Percentiles rank a stretch among this genome's conserved stretches.
These are phyloP conservation scores for Todus mexicanus DNA, from an alignment of 2,797 vertebrate species.

Conservation along the genomic window DNA sequence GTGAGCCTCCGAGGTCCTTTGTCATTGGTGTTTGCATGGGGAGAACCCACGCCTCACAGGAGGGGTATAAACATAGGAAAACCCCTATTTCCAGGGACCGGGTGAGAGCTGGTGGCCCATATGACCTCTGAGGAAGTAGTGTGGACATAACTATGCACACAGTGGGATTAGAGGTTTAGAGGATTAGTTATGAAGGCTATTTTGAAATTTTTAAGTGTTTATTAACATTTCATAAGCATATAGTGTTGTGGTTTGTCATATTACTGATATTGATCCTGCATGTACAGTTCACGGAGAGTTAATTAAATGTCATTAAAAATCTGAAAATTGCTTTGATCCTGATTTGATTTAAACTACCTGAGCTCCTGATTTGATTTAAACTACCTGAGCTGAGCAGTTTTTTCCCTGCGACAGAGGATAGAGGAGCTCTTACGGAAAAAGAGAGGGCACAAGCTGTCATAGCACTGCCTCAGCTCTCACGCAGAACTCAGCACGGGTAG, in stretches of 20 bases:
- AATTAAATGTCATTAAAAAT: neutral
- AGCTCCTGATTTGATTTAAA: neutral
- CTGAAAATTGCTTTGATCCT: neutral
- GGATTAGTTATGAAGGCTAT: neutral
- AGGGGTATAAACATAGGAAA: neutral
- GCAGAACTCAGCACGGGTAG: neutral
- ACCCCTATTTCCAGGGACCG: neutral
- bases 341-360: neutral
- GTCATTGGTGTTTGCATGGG: neutral
- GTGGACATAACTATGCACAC: fast-evolving
- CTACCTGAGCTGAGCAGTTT: neutral
- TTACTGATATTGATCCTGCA: neutral
- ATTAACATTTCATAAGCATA: neutral
- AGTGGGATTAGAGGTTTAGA: neutral
- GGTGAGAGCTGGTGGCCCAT: neutral
- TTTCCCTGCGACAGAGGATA: neutral
- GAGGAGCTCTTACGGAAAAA: neutral
- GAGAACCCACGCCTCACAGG: neutral
- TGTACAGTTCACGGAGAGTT: neutral
- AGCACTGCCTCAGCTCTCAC: neutral
- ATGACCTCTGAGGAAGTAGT: neutral
- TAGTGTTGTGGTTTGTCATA: neutral
- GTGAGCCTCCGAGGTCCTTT: neutral
- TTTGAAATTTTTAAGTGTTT: neutral
- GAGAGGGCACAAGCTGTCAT: neutral